A percentile compares a stretch with the other conserved stretches of the same genome.
Evolutionary conservation across 2,113 vertebrate species (phyloP).

Genomic region (Chrysemys picta): DNA sequence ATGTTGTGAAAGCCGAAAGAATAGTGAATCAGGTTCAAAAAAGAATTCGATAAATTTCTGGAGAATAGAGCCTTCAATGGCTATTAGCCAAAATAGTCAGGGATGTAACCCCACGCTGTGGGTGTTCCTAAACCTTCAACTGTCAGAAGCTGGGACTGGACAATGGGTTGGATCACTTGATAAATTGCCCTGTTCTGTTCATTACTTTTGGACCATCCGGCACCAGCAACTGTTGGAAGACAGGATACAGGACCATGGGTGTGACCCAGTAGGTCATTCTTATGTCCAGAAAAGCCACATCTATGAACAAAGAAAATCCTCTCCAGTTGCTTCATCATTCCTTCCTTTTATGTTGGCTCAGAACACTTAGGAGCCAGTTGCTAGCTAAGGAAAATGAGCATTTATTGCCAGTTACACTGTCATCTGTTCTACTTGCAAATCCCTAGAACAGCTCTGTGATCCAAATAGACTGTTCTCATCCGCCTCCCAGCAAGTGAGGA

Average conservation of each 20-base stretch:
- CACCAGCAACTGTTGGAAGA: neutral
- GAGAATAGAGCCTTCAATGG: neutral
- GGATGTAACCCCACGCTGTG: too few species aligned
- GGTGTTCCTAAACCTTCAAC: neutral
- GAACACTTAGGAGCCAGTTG: neutral
- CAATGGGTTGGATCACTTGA: neutral
- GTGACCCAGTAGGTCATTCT: neutral
- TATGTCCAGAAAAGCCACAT: neutral
- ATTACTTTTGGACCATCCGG: neutral
- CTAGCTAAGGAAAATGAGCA: neutral
- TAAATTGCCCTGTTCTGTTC: neutral
- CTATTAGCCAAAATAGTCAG: neutral
- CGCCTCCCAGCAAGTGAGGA: too few species aligned
- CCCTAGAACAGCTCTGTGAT: neutral
- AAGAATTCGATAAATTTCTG: neutral
- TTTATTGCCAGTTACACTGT: neutral
- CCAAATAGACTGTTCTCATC: rapidly evolving
- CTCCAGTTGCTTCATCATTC: neutral
- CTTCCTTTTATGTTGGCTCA: neutral
- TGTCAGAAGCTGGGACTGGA: neutral
- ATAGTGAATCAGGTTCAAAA: neutral
- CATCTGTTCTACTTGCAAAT: neutral
- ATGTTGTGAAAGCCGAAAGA: neutral
- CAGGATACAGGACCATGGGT: neutral
- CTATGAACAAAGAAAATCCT: neutral